Conservation (phyloP, 2,113 vertebrate species). For the Scomber scombrus region DNA sequence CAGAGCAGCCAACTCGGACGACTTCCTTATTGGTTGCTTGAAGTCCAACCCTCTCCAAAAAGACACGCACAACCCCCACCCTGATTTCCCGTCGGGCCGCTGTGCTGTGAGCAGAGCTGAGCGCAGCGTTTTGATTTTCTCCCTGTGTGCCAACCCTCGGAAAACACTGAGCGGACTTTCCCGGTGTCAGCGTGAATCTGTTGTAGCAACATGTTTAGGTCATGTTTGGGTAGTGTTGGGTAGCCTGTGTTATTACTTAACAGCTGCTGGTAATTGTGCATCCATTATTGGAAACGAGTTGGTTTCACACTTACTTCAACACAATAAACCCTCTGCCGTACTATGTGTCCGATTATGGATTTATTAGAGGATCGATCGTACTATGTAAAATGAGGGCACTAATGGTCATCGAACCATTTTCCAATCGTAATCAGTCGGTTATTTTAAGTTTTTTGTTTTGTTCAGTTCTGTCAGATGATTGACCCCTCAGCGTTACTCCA, state of each 20-base stretch:
- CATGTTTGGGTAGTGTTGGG: not conserved
- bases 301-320: not conserved
- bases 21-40: slow-evolving; percentile 73
- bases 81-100: slow-evolving; percentile 57
- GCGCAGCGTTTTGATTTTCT: slow-evolving; percentile 62
- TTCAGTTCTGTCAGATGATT: not conserved
- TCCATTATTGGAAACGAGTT: slow-evolving; percentile 4
- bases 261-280: not conserved
- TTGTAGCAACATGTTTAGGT: slow-evolving; percentile 5
- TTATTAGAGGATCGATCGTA: not conserved
- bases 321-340: too few relatives aligned
- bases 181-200: slow-evolving; percentile 28
- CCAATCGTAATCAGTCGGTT: too few relatives aligned
- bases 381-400: not conserved
- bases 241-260: not conserved
- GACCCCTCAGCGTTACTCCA: not conserved
- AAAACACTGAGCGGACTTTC: slow-evolving; percentile 33
- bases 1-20: slow-evolving; percentile 50
- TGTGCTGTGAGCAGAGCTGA: slow-evolving; percentile 44
- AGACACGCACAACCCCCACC: slow-evolving; percentile 38
- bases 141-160: slow-evolving; percentile 14
- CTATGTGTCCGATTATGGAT: not conserved
- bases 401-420: too few relatives aligned
- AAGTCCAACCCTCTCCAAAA: slow-evolving; percentile 52
- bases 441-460: too few relatives aligned